phyloP scores from a whole-genome alignment of 2,888 invertebrate species.

The Alitta virens region DNA sequence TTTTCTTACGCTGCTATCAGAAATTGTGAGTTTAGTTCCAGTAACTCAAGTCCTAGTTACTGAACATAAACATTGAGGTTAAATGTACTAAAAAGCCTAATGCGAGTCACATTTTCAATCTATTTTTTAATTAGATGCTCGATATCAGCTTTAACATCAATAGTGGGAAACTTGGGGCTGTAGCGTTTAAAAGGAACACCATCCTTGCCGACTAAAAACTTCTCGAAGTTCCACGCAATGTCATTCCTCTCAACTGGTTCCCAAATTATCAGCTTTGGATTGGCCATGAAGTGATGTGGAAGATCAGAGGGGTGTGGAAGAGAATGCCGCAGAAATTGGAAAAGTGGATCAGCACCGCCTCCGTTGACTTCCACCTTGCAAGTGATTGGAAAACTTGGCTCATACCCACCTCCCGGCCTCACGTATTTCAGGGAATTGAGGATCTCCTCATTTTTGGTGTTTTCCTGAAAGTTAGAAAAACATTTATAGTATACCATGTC shows the following conservation, averaged over 20 bases:
- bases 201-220: constrained; percentile 53
- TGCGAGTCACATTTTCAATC: too few relatives aligned
- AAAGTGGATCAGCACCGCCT: constrained; percentile 45
- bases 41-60: too few relatives aligned
- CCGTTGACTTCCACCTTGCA: constrained; percentile 56
- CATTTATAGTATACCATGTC: too few relatives aligned
- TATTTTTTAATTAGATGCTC: background rate
- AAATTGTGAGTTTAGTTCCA: too few relatives aligned
- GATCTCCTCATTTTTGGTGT: constrained; percentile 39
- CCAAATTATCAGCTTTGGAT: constrained; percentile 48
- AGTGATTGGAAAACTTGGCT: constrained; percentile 50
- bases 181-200: constrained; percentile 52
- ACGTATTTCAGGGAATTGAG: constrained; percentile 49
- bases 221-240: constrained; percentile 58
- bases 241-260: constrained; percentile 50
- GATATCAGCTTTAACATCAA: constrained; percentile 45
- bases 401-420: constrained; percentile 55
- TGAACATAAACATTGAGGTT: too few relatives aligned
- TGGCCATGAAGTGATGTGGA: constrained; percentile 38
- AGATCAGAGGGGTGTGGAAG: constrained; percentile 50
- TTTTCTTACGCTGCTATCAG: too few relatives aligned
- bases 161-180: constrained; percentile 42
- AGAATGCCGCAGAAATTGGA: constrained; percentile 34
- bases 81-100: too few relatives aligned
- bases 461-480: constrained; percentile 14